Evolutionary conservation across 2,797 vertebrate species (phyloP).

Genomic region (Varecia variegata): DNA sequence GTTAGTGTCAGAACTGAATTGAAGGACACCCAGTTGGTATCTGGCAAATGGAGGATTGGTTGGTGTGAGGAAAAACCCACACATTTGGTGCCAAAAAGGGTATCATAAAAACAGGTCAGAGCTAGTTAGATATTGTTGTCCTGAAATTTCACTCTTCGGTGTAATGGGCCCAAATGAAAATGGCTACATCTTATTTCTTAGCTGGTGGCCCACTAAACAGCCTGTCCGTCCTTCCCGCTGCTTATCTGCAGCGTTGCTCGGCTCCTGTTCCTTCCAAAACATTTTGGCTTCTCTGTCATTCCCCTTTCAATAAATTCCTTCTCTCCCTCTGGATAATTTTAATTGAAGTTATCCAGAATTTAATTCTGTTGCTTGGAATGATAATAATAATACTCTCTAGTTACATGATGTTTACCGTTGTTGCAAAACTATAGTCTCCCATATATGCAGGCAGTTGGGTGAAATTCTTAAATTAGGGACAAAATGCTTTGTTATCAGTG

Average conservation of each 20-base stretch:
- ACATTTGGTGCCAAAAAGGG: background rate
- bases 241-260: too few relatives aligned
- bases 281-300: background rate
- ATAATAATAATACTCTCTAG: background rate
- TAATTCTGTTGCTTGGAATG: slow-evolving; percentile 16
- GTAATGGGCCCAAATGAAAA: background rate
- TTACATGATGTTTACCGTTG: background rate
- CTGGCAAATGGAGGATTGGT: background rate
- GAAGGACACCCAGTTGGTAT: background rate
- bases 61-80: background rate
- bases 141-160: background rate
- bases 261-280: background rate
- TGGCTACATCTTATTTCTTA: background rate
- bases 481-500: background rate
- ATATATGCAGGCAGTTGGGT: background rate
- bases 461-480: background rate
- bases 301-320: background rate
- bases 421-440: background rate
- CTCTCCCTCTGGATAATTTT: background rate
- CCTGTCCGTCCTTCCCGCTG: background rate
- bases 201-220: background rate
- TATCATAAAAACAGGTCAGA: background rate
- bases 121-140: background rate
- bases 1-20: background rate
- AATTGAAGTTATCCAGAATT: background rate